Evolutionary conservation across 1,140 invertebrate species (phyloP).

Genomic region (Antheraea pernyi): DNA sequence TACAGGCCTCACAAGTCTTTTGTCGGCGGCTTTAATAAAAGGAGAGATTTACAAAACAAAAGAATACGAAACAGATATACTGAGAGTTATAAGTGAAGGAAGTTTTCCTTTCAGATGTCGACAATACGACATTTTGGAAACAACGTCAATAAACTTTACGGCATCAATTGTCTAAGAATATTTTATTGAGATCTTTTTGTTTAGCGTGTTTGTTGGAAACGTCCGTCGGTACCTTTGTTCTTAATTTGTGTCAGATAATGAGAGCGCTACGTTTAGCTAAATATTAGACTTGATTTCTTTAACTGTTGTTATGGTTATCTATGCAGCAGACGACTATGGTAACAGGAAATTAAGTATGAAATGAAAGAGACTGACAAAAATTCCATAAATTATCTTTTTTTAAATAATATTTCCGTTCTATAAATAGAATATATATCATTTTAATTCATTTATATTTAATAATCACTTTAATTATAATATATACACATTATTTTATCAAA

Average conservation of each 20-base stretch:
- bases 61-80: slow-evolving; percentile 19
- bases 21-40: slow-evolving; percentile 48
- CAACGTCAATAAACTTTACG: slow-evolving; percentile 56
- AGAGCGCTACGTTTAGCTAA: neutral
- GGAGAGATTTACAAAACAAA: slow-evolving; percentile 38
- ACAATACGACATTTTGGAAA: slow-evolving; percentile 40
- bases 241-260: slow-evolving; percentile 1
- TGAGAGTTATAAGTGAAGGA: slow-evolving; percentile 31
- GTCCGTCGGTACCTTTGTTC: slow-evolving; percentile 30
- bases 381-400: too few species aligned
- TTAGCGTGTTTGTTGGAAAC: slow-evolving; percentile 24
- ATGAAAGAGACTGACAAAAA: too few species aligned
- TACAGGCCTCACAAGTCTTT: slow-evolving; percentile 23
- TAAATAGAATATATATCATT: too few species aligned
- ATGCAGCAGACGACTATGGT: neutral
- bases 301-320: neutral
- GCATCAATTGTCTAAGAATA: slow-evolving; percentile 39
- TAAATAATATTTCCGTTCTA: too few species aligned
- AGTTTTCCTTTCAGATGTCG: slow-evolving; percentile 16
- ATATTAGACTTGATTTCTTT: neutral
- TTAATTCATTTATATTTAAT: too few species aligned
- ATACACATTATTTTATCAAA: too few species aligned
- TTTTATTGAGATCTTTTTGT: slow-evolving; percentile 37
- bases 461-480: too few species aligned
- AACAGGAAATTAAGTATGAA: too few species aligned